Evolutionary conservation across 2,888 invertebrate species (phyloP), one percentile per base, ranked within the genome.

Genomic region (Lysandra bellargus): DNA sequence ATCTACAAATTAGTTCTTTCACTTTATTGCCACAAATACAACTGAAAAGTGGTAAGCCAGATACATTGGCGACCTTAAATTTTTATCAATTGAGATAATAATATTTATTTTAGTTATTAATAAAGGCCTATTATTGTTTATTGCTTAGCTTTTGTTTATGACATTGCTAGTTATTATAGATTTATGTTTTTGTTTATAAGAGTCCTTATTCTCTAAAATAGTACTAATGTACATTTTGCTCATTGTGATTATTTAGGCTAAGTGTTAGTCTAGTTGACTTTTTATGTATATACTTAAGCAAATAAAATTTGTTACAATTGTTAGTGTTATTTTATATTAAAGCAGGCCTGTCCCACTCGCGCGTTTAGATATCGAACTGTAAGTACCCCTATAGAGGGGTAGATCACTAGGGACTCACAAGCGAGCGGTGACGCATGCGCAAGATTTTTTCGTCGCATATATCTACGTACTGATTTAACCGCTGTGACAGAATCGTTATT

Each of bases 251-350:
- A 78, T 72, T 53, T 80, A 73, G 76, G 40, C 73, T 69, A 72
- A 77, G 77, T 80, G 72, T 78, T 75, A 23, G 78, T 80, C 69
- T 76, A 72, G 14, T 69, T 69, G 69, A 69, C 69, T 69, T 49
- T 14, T 6, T 78, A 64, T 81, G 77, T 82, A 81, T 78, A 81
- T 81, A 81, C 79, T 77, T 78, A 78, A 79, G 74, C 77, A 73
- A 82, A 81, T 81, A 82, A 81, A 80, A 78, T 79, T 79, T 81
- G 80, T 80, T 80, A 53, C 69, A 60, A 78, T 60, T 77, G 44
- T 69, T 53, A 40, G 17, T 17, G 33, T 61, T 30, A 44, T 75
- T 80, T 53, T 69, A 57, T 76, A 74, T 77, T 44, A 64, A 33
- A 2, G 33, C 33, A 33, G 33, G 33, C 33, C 33, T 37, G 33